Percentiles rank a stretch among this genome's conserved stretches.
Evolutionary conservation across 2,113 vertebrate species (phyloP).

Genomic region (Conger conger): DNA sequence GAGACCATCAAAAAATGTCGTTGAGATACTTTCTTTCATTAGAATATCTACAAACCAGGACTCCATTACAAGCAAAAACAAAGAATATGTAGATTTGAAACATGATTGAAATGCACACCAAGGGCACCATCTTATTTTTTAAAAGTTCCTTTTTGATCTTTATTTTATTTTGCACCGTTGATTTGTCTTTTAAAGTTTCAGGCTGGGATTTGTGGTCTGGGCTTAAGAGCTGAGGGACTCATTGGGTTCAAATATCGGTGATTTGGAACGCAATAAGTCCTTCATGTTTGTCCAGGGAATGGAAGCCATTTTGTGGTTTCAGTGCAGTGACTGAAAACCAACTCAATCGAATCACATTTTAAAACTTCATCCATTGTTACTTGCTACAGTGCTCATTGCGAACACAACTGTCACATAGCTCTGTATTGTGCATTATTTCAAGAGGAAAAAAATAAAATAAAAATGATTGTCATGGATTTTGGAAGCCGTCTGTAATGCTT

Average conservation of each 20-base stretch:
- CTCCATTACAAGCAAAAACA: not conserved
- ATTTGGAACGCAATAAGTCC: not conserved
- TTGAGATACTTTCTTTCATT: conserved; percentile 43
- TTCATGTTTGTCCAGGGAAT: not conserved
- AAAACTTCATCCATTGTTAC: not conserved
- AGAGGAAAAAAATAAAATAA: not conserved
- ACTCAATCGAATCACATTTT: not conserved
- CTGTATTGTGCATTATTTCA: too few relatives aligned
- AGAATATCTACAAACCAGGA: not conserved
- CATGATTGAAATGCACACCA: not conserved
- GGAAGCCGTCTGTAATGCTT: not conserved
- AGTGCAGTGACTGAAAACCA: not conserved
- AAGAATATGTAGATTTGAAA: not conserved
- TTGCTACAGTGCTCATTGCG: not conserved
- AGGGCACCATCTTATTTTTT: not conserved
- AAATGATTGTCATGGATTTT: not conserved
- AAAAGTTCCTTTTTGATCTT: too few relatives aligned
- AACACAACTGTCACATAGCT: not conserved
- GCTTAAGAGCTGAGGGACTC: not conserved
- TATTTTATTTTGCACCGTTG: not conserved
- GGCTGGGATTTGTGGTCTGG: not conserved
- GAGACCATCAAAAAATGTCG: conserved; percentile 31
- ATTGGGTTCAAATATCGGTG: not conserved
- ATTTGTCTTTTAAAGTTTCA: not conserved
- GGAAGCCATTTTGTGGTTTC: not conserved